phyloP scores from a whole-genome alignment of 2,888 invertebrate genomes.

The Oxyteleia sp. region DNA sequence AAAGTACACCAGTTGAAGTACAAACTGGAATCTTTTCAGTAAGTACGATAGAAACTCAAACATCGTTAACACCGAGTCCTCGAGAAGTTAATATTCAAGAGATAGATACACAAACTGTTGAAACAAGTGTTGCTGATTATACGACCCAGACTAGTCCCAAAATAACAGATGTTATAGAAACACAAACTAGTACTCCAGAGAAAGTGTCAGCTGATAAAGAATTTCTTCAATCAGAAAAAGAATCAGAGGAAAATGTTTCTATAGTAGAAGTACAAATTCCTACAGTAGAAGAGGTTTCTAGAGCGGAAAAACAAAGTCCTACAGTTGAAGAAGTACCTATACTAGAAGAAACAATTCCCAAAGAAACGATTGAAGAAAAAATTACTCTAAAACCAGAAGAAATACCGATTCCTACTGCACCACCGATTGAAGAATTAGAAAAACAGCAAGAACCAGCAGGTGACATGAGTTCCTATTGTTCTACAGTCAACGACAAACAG shows the following conservation, averaged over 20 bases:
- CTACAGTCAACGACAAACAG: conserved; percentile 57
- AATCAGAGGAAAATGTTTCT: not conserved
- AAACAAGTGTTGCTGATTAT: conserved; percentile 35
- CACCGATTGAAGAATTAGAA: conserved; percentile 39
- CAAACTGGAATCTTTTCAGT: conserved; percentile 83
- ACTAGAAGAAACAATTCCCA: not conserved
- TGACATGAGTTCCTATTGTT: conserved; percentile 33
- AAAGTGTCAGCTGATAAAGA: conserved; percentile 6
- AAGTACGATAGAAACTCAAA: conserved; percentile 81
- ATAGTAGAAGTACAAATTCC: conserved; percentile 12
- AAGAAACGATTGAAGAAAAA: not conserved
- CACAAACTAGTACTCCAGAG: conserved; percentile 45
- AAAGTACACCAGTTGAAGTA: conserved; percentile 88
- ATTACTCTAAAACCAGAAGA: conserved; percentile 7
- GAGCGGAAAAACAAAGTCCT: conserved; percentile 9
- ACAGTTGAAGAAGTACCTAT: conserved; percentile 16
- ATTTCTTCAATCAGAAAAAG: not conserved
- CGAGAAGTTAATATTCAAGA: conserved; percentile 76
- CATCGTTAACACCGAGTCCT: conserved; percentile 78
- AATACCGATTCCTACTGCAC: not conserved
- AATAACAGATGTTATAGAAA: conserved; percentile 61
- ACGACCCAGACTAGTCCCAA: conserved; percentile 81
- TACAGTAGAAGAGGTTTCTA: not conserved
- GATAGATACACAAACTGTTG: conserved; percentile 80
- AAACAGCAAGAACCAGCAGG: conserved; percentile 66